A percentile compares a stretch with the other conserved stretches of the same genome.
phyloP scores from a whole-genome alignment of 2,797 vertebrate genomes.

The Enteromius trimaculatus region DNA sequence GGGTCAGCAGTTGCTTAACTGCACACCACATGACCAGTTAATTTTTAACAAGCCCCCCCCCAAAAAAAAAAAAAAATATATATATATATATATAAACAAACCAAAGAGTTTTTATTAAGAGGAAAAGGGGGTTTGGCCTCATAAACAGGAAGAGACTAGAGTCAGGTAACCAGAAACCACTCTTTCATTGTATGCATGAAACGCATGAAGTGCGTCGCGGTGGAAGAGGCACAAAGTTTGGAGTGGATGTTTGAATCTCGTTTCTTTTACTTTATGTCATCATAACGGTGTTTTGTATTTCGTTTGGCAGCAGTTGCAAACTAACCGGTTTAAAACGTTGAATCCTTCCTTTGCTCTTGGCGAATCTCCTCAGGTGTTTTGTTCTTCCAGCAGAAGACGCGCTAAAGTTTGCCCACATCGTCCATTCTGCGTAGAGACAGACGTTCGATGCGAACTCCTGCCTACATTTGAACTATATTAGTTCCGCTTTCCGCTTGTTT shows the following conservation, averaged over 20 bases:
- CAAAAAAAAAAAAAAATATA: no score
- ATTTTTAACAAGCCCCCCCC: constrained; percentile 43
- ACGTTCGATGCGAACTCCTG: neutral
- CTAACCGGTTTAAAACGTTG: neutral
- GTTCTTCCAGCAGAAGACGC: neutral
- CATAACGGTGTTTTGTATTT: neutral
- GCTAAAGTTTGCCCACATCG: neutral
- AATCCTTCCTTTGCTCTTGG: neutral
- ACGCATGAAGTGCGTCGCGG: neutral
- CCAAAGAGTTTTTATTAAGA: neutral
- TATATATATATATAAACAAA: no score
- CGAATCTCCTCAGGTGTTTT: constrained; percentile 37
- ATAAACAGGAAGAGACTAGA: constrained; percentile 44
- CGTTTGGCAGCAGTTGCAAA: neutral
- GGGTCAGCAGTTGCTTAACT: constrained; percentile 11
- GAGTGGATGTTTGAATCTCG: neutral
- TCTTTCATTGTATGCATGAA: neutral
- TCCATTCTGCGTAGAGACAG: neutral
- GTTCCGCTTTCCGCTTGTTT: constrained; percentile 29
- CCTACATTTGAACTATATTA: neutral
- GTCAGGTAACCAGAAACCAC: constrained; percentile 52
- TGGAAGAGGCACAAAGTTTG: neutral
- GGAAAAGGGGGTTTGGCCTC: constrained; percentile 36
- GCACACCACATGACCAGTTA: constrained; percentile 30
- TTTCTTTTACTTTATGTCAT: neutral